Conservation (phyloP, 2,113 vertebrate genomes). For the Trichechus manatus region DNA sequence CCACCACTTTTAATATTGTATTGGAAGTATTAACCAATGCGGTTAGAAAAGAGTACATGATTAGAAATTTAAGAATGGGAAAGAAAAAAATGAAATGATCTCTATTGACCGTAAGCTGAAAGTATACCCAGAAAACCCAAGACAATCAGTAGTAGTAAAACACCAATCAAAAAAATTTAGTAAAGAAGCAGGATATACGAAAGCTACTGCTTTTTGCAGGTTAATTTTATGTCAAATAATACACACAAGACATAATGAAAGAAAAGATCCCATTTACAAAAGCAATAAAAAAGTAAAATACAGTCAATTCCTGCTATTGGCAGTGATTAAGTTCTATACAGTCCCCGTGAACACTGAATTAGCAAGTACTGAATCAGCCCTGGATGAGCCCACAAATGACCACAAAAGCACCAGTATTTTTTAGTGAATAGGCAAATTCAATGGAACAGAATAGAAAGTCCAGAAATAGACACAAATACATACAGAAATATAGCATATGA, state of each 20-base stretch:
- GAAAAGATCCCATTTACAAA: not conserved
- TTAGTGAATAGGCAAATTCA: too few relatives aligned
- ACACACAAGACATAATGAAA: not conserved
- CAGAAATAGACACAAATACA: not conserved
- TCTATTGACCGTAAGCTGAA: not conserved
- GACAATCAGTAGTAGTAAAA: not conserved
- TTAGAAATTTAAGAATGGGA: not conserved
- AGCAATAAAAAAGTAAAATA: not conserved
- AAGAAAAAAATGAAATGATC: not conserved
- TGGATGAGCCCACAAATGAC: too few relatives aligned
- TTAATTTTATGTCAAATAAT: not conserved
- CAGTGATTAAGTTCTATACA: too few relatives aligned
- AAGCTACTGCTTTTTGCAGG: not conserved
- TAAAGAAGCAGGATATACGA: not conserved
- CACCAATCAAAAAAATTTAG: not conserved
- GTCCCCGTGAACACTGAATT: too few relatives aligned
- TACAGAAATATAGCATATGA: rapidly evolving
- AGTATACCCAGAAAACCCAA: not conserved
- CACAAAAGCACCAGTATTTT: too few relatives aligned
- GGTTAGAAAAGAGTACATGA: not conserved
- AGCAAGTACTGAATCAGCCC: too few relatives aligned
- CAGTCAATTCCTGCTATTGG: too few relatives aligned
- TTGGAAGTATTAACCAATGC: not conserved
- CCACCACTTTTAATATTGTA: not conserved
- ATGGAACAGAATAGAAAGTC: too few relatives aligned